Evolutionary conservation across 1,140 invertebrate species (phyloP).

Genomic region (Pteromalus puparum): DNA sequence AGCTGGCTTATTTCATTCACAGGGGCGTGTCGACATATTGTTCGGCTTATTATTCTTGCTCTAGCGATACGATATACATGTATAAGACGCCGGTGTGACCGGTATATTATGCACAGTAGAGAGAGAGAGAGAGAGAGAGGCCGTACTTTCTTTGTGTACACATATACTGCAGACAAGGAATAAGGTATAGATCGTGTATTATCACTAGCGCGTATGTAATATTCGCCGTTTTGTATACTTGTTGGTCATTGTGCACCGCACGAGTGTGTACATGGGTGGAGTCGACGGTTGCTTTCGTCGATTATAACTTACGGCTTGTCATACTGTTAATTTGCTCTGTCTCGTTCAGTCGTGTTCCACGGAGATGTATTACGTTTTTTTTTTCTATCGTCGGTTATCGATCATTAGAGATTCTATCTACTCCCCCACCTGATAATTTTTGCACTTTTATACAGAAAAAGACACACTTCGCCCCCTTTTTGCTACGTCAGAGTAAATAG

Average conservation of each 20-base stretch:
- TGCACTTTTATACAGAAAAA: too few species aligned
- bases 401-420: too few species aligned
- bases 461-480: too few species aligned
- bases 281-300: neutral
- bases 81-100: neutral
- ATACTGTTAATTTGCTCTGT: constrained; percentile 19
- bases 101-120: neutral
- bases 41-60: neutral
- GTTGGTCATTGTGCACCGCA: neutral
- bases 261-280: neutral
- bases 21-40: neutral
- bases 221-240: neutral
- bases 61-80: neutral
- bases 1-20: neutral
- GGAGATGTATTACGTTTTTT: neutral
- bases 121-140: constrained; percentile 1
- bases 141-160: neutral
- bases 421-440: too few species aligned
- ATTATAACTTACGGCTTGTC: constrained; percentile 13
- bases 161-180: too few species aligned
- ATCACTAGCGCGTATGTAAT: neutral
- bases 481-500: too few species aligned
- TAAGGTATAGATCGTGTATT: neutral
- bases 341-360: neutral
- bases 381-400: too few species aligned